Evolutionary conservation across 2,113 vertebrate species (phyloP), one percentile per base, ranked within the genome.

Genomic region (Albula glossodonta): DNA sequence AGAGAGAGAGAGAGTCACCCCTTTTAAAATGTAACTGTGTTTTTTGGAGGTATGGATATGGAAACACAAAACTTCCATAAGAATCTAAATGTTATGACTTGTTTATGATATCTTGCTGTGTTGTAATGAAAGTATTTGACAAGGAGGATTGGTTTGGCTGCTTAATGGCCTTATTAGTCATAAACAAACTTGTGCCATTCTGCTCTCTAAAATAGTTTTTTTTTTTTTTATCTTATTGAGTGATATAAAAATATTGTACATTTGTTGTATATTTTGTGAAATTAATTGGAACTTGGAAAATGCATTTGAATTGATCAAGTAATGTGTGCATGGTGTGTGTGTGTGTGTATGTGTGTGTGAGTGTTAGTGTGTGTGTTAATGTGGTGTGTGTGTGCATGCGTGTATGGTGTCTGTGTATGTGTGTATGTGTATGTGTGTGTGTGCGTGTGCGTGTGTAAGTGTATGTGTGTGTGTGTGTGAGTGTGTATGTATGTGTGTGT

Each of bases 271-370:
- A 49, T 79, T 66, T 19, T 31, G 48, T 80, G 31, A 85, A 50
- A 19, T 25, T n/a, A 85, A 80, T 70, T n/a, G 60, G 12, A 81
- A 66, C 22, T 25, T 15, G 31, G 70, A 48, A 56, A 80, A 51
- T 48, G 41, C 25, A 78, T 50, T 83, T 83, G 81, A 87, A 79
- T 12, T 51, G 53, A 82, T 74, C 80, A 86, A 51, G 53, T 19
- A 82, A 48, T 31, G 53, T 17, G 25, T 50, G 52, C 77, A 41
- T 41, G 25, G 19, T 50, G n/a, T 81, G 41, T n/a, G n/a, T n/a
- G n/a, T n/a, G n/a, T 25, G 52, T 86, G 5, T 41, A 1, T 41
- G 1, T 41, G 31, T 41, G 31, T 41, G 31, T 41, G 31, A 41
- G 31, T 41, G 31, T 41, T 41, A 41, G 31, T 41, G 31, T 41